A percentile compares a stretch with the other conserved stretches of the same genome.
These are phyloP conservation scores for Hafferia zeledoni DNA, from an alignment of 2,797 vertebrate genomes.

Conservation along the genomic window DNA sequence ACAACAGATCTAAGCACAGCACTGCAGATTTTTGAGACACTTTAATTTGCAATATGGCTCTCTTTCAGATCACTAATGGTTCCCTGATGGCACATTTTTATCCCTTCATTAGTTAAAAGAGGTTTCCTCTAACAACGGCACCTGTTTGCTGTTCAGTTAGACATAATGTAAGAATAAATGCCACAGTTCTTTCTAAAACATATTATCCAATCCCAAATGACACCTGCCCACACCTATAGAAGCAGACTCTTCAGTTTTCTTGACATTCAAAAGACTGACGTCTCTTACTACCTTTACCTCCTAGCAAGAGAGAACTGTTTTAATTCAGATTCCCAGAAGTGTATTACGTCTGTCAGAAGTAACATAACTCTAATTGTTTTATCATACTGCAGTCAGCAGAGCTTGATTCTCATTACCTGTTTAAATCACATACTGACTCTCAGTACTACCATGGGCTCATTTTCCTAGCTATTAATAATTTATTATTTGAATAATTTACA, in stretches of 20 bases:
- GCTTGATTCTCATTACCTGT: not conserved
- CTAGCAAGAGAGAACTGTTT: not conserved
- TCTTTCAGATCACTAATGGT: conserved; percentile 3
- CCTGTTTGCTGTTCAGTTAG: not conserved
- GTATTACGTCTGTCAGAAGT: not conserved
- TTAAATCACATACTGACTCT: not conserved
- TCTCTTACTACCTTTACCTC: not conserved
- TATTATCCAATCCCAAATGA: not conserved
- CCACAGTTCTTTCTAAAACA: not conserved
- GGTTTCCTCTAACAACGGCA: not conserved
- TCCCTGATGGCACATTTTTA: conserved; percentile 15
- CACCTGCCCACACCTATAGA: not conserved
- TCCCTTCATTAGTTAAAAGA: not conserved
- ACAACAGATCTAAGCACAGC: not conserved
- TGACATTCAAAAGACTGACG: not conserved
- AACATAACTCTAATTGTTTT: not conserved
- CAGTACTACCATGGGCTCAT: not conserved
- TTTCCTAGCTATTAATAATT: not conserved
- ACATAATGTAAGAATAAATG: not conserved
- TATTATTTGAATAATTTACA: not conserved
- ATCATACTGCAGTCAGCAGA: not conserved
- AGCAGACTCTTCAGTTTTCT: not conserved
- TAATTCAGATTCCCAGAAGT: not conserved
- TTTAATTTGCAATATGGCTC: not conserved
- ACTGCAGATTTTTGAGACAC: not conserved